phyloP scores from a whole-genome alignment of 2,113 vertebrate species.

The Pao palembangensis region DNA sequence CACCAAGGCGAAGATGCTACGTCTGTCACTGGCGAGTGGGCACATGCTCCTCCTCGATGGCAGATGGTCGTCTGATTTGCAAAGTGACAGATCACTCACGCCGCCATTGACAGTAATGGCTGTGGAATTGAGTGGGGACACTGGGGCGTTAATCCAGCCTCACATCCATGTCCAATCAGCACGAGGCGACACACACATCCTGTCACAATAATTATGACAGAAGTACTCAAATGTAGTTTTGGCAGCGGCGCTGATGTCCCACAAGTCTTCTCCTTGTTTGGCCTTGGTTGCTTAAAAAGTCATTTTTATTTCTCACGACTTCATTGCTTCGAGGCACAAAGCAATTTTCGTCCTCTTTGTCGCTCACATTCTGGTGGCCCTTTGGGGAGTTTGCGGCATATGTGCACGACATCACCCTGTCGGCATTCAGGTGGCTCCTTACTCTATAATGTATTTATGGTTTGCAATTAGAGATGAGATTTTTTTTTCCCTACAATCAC shows the following conservation, averaged over 20 bases:
- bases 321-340: constrained; percentile 70
- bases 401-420: constrained; percentile 66
- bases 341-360: constrained; percentile 59
- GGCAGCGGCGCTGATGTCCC: constrained; percentile 47
- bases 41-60: constrained; percentile 30
- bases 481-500: constrained; percentile 21
- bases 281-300: constrained; percentile 67
- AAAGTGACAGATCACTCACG: constrained; percentile 54
- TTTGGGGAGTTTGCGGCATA: constrained; percentile 65
- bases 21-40: constrained; percentile 8
- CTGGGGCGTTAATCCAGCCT: constrained; percentile 50
- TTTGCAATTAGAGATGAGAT: constrained; percentile 14
- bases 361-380: constrained; percentile 50
- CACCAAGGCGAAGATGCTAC: constrained; percentile 12
- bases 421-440: constrained; percentile 17
- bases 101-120: constrained; percentile 64
- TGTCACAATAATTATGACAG: constrained; percentile 71
- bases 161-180: constrained; percentile 65
- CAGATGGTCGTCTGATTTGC: constrained; percentile 65
- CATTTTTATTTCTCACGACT: constrained; percentile 70
- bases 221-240: constrained; percentile 57
- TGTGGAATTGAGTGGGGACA: constrained; percentile 64
- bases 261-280: constrained; percentile 61
- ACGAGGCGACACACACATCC: constrained; percentile 44
- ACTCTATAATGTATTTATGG: constrained; percentile 7